Conservation (phyloP, 1,140 invertebrate genomes). For the Bombus sibiricus region DNA sequence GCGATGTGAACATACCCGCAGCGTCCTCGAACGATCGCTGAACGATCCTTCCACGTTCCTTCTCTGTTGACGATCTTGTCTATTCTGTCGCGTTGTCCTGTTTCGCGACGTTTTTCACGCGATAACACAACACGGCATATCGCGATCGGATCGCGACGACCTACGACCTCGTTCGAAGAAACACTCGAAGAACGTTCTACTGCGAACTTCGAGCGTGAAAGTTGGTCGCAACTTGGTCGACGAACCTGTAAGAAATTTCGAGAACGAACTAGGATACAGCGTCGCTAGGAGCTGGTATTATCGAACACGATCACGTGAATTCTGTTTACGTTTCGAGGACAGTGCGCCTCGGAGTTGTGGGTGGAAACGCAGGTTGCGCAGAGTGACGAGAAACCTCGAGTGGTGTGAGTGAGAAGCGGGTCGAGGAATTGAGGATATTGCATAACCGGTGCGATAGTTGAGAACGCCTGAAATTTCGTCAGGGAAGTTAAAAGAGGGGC, state of each 20-base stretch:
- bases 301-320: too few species aligned
- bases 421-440: neutral
- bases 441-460: neutral
- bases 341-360: too few species aligned
- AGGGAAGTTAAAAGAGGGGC: neutral
- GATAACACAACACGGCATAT: too few species aligned
- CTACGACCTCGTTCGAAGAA: neutral
- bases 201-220: neutral
- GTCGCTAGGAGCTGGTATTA: too few species aligned
- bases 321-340: too few species aligned
- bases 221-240: neutral
- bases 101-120: too few species aligned
- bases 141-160: neutral
- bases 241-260: neutral
- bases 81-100: too few species aligned
- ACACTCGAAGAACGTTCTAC: neutral
- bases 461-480: neutral
- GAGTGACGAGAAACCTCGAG: too few species aligned
- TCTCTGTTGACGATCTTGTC: neutral
- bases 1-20: slow-evolving; percentile 68
- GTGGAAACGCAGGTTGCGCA: too few species aligned
- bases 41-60: slow-evolving; percentile 3
- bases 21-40: slow-evolving; percentile 50
- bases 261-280: neutral
- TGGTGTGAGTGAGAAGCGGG: too few species aligned